A percentile compares a stretch with the other conserved stretches of the same genome.
These are phyloP conservation scores for Noctua janthina DNA, from an alignment of 2,888 invertebrate genomes.

Conservation along the genomic window DNA sequence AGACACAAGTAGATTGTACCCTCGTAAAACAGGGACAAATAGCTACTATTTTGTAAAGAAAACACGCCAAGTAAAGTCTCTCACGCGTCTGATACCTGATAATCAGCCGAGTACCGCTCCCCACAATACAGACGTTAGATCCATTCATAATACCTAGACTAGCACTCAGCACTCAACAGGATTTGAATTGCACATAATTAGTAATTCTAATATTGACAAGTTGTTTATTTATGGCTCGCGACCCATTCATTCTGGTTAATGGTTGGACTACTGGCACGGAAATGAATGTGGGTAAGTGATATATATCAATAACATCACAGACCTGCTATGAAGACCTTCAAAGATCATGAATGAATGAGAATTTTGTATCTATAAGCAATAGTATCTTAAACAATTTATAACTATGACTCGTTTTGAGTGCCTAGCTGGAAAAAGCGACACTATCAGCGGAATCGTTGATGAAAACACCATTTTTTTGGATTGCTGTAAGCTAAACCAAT, in stretches of 20 bases:
- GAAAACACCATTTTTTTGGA: background rate
- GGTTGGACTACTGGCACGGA: constrained; percentile 29
- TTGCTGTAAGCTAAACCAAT: background rate
- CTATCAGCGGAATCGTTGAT: background rate
- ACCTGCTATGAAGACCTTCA: background rate
- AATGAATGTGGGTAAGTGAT: constrained; percentile 11
- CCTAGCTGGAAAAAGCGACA: background rate
- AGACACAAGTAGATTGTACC: background rate
- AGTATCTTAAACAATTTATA: background rate
- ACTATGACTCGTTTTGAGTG: background rate
- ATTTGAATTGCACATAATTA: constrained; percentile 52
- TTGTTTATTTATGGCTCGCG: constrained; percentile 44
- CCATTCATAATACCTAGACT: constrained; percentile 47
- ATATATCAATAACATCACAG: background rate
- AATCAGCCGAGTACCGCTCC: constrained; percentile 20
- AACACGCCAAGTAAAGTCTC: background rate
- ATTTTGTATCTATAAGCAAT: background rate
- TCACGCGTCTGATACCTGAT: constrained; percentile 13
- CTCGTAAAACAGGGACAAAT: background rate
- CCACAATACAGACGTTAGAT: constrained; percentile 34
- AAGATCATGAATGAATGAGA: background rate
- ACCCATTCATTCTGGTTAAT: constrained; percentile 33
- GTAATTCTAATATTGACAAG: constrained; percentile 56
- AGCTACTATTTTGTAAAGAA: background rate
- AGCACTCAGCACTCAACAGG: constrained; percentile 39